Conservation (phyloP, 2,888 invertebrate species). For the Ophion ellenae region DNA sequence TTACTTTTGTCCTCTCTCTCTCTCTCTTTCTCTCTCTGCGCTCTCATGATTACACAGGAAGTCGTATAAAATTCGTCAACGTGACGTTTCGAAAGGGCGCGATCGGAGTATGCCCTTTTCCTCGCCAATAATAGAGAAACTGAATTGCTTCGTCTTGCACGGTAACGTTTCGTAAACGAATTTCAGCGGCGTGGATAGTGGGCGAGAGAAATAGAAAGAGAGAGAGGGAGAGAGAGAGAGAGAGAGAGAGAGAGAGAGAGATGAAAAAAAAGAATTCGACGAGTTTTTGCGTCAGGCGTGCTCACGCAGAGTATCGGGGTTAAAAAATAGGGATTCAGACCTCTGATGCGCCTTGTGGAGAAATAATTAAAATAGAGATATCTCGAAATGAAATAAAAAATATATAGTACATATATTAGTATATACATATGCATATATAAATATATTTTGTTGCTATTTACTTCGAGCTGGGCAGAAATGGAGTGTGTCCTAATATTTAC, state of each 20-base stretch:
- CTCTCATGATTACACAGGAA: conserved; percentile 49
- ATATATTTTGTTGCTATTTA: conserved; percentile 79
- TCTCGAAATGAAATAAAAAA: conserved; percentile 53
- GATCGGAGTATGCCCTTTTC: conserved; percentile 51
- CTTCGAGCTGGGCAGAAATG: conserved; percentile 81
- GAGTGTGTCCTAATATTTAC: conserved; percentile 70
- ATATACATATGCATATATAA: conserved; percentile 53
- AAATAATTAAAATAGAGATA: conserved; percentile 71
- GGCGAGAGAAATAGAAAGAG: not conserved
- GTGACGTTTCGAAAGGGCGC: conserved; percentile 68
- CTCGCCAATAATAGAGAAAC: not conserved
- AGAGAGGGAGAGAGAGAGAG: not conserved
- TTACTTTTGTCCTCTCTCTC: no score
- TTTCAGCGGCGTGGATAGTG: not conserved
- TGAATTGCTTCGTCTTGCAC: not conserved
- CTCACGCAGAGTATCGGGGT: conserved; percentile 53
- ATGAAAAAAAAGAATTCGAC: conserved; percentile 47
- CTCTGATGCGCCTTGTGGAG: conserved; percentile 71
- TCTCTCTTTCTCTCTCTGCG: conserved; percentile 22
- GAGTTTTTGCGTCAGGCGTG: conserved; percentile 49
- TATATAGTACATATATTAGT: conserved; percentile 51
- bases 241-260: not conserved
- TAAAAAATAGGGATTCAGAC: conserved; percentile 63
- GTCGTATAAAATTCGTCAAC: conserved; percentile 68
- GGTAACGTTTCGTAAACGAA: not conserved